Conservation (phyloP, 2,888 invertebrate species). For the Leptinotarsa rubiginosa region DNA sequence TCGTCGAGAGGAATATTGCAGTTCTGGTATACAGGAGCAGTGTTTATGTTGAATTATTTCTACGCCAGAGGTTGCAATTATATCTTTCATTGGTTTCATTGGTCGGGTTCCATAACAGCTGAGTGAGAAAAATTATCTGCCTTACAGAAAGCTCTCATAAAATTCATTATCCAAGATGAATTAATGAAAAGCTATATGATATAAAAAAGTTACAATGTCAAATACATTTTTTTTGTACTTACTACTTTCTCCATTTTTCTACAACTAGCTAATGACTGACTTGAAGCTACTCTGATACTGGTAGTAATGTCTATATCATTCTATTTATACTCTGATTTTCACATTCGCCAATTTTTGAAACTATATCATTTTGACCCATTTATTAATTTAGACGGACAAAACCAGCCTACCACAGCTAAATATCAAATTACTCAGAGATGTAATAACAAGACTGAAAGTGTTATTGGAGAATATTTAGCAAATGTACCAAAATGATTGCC, state of each 20-base stretch:
- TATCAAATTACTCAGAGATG: conserved; percentile 24
- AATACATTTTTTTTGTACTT: not conserved
- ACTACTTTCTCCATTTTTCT: conserved; percentile 10
- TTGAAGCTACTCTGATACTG: not conserved
- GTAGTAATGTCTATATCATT: not conserved
- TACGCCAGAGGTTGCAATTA: too few species aligned
- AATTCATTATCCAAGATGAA: too few species aligned
- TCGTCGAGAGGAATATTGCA: too few species aligned
- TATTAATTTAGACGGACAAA: conserved; percentile 25
- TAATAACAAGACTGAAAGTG: conserved; percentile 7
- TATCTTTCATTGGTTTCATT: too few species aligned
- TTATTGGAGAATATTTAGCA: not conserved
- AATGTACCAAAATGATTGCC: too few species aligned
- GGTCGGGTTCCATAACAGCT: too few species aligned
- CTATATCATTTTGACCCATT: conserved; percentile 24
- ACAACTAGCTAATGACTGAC: not conserved
- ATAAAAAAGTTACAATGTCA: not conserved
- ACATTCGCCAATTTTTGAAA: conserved; percentile 6
- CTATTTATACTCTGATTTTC: conserved; percentile 1
- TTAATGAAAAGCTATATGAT: not conserved
- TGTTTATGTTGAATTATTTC: too few species aligned
- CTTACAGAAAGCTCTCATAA: too few species aligned
- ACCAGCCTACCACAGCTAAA: conserved; percentile 12
- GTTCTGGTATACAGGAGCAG: too few species aligned
- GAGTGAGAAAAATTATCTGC: too few species aligned